Percentiles rank a stretch among this genome's conserved stretches.
phyloP scores from a whole-genome alignment of 2,888 invertebrate genomes.

The Zygaena filipendulae region DNA sequence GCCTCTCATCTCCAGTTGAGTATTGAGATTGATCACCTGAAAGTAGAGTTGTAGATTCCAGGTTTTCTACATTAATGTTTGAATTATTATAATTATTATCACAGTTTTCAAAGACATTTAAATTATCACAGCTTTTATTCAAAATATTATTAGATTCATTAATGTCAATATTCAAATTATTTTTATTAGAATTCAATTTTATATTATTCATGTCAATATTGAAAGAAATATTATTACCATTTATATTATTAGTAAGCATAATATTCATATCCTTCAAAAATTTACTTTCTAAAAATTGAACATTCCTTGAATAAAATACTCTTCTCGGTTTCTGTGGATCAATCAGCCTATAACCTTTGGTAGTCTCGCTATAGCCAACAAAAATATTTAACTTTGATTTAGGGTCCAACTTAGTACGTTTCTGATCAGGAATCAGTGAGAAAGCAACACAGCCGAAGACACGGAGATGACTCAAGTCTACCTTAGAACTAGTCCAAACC shows the following conservation, averaged over 20 bases:
- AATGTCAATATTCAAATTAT: no score
- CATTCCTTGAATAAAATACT: constrained; percentile 5
- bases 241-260: background rate
- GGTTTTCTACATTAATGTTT: no score
- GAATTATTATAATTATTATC: background rate
- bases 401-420: constrained; percentile 5
- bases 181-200: background rate
- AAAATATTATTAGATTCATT: no score
- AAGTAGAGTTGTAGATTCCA: no score
- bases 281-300: constrained; percentile 7
- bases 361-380: constrained; percentile 9
- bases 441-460: constrained; percentile 10
- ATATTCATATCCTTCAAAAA: background rate
- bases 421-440: constrained; percentile 3
- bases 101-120: background rate
- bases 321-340: constrained; percentile 6
- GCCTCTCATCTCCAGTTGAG: background rate
- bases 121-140: background rate
- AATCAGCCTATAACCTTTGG: constrained; percentile 5
- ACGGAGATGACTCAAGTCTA: background rate
- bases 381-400: constrained; percentile 6
- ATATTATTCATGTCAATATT: background rate
- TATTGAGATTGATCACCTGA: no score
- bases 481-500: constrained; percentile 8
- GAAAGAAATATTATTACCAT: background rate